These are phyloP conservation scores for Sphenopsis melanotis DNA, from an alignment of 2,797 vertebrate species.

Conservation along the genomic window DNA sequence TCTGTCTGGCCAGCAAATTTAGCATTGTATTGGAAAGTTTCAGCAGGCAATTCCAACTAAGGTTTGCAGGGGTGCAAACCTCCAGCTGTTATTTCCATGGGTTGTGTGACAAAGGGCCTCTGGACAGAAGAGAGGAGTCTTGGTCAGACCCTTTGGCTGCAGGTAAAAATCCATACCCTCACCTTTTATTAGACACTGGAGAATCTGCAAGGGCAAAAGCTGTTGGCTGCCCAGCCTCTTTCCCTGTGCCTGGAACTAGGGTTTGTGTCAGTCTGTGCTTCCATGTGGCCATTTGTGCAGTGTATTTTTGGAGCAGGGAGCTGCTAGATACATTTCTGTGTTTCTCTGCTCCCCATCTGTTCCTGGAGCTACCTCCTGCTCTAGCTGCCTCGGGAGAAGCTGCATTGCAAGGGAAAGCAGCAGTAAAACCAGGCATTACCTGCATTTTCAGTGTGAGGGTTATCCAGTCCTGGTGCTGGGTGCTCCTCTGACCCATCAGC, in stretches of 20 bases:
- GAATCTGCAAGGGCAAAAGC: neutral
- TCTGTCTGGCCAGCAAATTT: neutral
- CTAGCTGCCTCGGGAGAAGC: neutral
- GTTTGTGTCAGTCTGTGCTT: neutral
- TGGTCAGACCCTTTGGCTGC: neutral
- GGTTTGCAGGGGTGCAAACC: neutral
- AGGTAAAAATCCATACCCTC: neutral
- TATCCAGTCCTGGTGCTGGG: neutral
- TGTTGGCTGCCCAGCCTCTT: neutral
- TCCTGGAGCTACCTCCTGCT: neutral
- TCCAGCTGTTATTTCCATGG: neutral
- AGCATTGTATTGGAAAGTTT: rapidly evolving
- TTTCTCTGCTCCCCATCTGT: conserved; percentile 15
- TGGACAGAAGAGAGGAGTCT: neutral
- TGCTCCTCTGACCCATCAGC: neutral
- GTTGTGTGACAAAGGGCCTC: neutral
- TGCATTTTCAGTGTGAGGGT: neutral
- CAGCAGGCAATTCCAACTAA: neutral
- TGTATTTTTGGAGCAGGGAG: conserved; percentile 32
- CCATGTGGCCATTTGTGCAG: neutral
- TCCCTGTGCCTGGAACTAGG: neutral
- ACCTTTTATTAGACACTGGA: neutral
- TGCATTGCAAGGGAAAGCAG: neutral
- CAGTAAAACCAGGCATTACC: neutral
- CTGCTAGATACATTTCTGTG: neutral